Conservation (phyloP, 2,797 vertebrate species). For the Sebastes goodei region DNA sequence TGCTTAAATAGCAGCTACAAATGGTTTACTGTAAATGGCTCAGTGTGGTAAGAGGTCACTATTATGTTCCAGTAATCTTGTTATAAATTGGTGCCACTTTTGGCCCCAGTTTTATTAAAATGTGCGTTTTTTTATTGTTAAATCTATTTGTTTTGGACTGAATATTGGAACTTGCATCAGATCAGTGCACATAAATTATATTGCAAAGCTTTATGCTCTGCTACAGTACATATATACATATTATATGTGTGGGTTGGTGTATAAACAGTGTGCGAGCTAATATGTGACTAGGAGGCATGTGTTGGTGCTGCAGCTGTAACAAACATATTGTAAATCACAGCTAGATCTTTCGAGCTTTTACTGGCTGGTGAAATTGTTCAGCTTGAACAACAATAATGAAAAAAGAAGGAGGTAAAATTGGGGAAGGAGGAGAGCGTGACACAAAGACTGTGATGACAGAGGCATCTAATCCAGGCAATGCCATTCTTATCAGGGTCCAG, state of each 20-base stretch:
- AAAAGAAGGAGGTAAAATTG: constrained; percentile 59
- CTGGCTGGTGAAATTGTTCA: constrained; percentile 47
- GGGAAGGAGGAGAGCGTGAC: constrained; percentile 64
- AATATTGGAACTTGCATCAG: constrained; percentile 17
- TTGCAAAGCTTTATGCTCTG: constrained; percentile 3
- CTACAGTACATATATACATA: not conserved
- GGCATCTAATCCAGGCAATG: constrained; percentile 85
- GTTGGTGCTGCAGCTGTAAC: not conserved
- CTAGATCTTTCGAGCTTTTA: constrained; percentile 28
- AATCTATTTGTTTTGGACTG: constrained; percentile 64
- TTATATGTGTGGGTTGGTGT: not conserved
- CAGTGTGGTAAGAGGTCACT: constrained; percentile 53
- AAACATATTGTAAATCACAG: constrained; percentile 20
- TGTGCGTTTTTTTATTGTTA: constrained; percentile 57
- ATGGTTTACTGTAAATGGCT: constrained; percentile 53
- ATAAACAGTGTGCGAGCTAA: not conserved
- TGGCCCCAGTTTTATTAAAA: constrained; percentile 59
- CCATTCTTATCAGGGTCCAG: constrained; percentile 88
- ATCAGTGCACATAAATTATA: constrained; percentile 9
- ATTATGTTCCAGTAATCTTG: constrained; percentile 70
- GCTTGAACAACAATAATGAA: constrained; percentile 69
- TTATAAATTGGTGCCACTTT: constrained; percentile 59
- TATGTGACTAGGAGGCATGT: not conserved
- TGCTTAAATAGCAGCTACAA: constrained; percentile 62
- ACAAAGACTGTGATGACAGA: constrained; percentile 81